Conservation (phyloP, 2,797 vertebrate species). For the Sphenodon punctatus region DNA sequence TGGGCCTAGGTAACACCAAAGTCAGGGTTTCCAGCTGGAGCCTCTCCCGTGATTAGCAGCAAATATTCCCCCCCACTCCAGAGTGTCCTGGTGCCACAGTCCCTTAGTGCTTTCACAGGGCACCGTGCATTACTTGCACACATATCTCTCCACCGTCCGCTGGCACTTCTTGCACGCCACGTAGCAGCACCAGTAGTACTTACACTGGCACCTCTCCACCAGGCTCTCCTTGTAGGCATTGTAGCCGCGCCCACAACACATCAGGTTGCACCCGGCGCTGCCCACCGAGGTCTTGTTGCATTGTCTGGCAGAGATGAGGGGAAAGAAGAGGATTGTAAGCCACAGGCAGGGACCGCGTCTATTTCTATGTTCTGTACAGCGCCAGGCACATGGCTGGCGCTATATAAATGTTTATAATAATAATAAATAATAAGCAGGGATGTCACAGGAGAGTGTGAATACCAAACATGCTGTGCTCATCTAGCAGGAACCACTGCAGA, state of each 20-base stretch:
- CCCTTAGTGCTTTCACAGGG: not conserved
- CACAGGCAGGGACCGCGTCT: not conserved
- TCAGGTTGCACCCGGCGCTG: constrained; percentile 75
- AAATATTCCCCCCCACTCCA: rapidly evolving
- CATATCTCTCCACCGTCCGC: constrained; percentile 70
- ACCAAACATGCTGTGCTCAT: too few species aligned
- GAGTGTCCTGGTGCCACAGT: rapidly evolving
- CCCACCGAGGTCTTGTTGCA: constrained; percentile 78
- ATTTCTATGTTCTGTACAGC: too few species aligned
- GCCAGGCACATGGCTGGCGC: too few species aligned
- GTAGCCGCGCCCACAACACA: constrained; percentile 82
- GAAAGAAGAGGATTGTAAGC: not conserved
- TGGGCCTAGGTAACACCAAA: not conserved
- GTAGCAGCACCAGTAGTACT: constrained; percentile 83
- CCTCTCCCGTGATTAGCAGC: rapidly evolving
- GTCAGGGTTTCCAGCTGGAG: not conserved
- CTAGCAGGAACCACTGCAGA: too few species aligned
- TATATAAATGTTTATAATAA: too few species aligned
- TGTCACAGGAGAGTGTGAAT: too few species aligned
- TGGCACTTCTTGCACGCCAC: constrained; percentile 79
- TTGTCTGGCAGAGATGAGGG: constrained; percentile 50
- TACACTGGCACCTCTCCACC: constrained; percentile 79
- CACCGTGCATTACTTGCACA: constrained; percentile 70
- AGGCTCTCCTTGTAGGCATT: constrained; percentile 78
- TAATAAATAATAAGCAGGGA: too few species aligned